Conservation (phyloP, 2,797 vertebrate species). For the Mycteria americana region DNA sequence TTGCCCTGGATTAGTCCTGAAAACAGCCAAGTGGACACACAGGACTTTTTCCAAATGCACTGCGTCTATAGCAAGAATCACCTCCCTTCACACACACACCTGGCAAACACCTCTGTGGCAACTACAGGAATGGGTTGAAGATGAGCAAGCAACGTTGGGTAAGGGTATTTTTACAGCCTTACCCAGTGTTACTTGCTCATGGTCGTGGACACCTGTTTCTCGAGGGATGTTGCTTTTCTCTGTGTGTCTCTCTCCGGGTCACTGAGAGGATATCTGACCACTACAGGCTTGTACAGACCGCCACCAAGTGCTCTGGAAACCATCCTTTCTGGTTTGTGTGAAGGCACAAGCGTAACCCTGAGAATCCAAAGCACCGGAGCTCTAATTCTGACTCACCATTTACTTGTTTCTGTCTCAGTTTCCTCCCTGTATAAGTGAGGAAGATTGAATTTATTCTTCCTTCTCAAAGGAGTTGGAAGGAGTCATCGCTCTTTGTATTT, state of each 20-base stretch:
- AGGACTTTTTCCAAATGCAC: not conserved
- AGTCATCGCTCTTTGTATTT: not conserved
- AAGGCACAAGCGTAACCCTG: accelerated
- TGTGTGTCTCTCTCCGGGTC: not conserved
- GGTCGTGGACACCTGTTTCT: not conserved
- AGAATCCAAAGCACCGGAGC: not conserved
- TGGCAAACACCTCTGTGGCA: not conserved
- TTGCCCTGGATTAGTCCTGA: not conserved
- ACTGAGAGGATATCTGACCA: not conserved
- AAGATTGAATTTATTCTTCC: slow-evolving; percentile 12
- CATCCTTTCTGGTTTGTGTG: not conserved
- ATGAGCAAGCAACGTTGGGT: not conserved
- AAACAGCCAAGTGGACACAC: not conserved
- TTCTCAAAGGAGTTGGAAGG: not conserved
- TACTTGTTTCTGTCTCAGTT: not conserved
- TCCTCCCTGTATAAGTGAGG: not conserved
- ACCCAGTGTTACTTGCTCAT: not conserved
- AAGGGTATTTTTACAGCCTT: not conserved
- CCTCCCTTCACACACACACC: accelerated
- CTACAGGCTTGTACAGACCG: not conserved
- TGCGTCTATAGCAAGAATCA: not conserved
- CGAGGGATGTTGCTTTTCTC: not conserved
- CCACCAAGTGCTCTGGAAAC: slow-evolving; percentile 1
- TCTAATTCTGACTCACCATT: not conserved
- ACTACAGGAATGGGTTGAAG: not conserved